Base-by-base conservation (phyloP, 2,113 vertebrate genomes). In the Halichoeres trimaculatus region DNA sequence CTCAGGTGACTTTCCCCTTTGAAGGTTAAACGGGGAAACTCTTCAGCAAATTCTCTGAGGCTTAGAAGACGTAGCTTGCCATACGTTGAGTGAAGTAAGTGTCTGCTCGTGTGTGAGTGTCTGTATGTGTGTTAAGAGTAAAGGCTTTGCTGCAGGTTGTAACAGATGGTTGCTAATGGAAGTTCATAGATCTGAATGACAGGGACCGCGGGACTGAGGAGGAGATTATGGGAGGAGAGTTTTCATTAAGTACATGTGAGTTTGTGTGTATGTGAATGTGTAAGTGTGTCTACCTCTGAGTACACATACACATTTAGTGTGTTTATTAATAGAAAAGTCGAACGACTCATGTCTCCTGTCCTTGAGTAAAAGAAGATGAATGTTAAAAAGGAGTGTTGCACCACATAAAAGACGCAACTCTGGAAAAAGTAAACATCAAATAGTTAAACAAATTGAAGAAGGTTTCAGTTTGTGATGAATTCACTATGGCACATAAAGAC, bases 131-230 rank as follows among this genome's bases (percentile, higher is more conserved):
- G 55, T 45, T 53, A 78, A 85, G 79, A 78, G 70, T 89, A 86
- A 91, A 90, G 81, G 89, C 83, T 86, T 89, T 85, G 93, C 94
- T 93, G 92, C 90, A 93, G 93, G 93, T 94, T 90, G 83, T 90
- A 94, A 91, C 94, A 95, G 94, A 95, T 94, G 94, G 92, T 87
- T 92, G 92, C 90, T 94, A 94, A 95, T 93, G 91, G 93, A 86
- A 88, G 88, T 92, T 92, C 94, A 94, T 94, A 94, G 90, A 95
- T 95, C 93, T 94, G 91, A 91, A 90, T 94, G 93, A 93, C 93
- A 91, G 88, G 76, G 88, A 81, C 92, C 87, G 87, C 88, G 83
- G 86, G 90, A 81, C 71, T 80, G 75, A 70, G 80, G 69, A 80
- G 83, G 84, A 81, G 84, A 87, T 83, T 88, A 86, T 58, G 60